Percentiles rank a stretch among this genome's conserved stretches.
Evolutionary conservation across 2,888 invertebrate genomes (phyloP).

Genomic region (Diarsia brunnea): DNA sequence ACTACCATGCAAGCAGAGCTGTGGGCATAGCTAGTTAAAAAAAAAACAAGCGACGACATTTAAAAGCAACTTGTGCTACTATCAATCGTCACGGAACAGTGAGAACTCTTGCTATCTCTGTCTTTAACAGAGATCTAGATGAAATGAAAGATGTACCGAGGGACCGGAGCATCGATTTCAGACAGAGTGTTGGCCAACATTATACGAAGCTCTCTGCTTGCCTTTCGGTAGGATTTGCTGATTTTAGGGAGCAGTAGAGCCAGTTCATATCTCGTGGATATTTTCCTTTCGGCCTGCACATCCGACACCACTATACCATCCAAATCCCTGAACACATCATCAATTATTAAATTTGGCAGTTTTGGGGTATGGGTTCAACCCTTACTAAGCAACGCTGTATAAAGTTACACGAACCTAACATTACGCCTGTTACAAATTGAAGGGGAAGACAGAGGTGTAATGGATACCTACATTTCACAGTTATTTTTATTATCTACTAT

Average conservation of each 20-base stretch:
- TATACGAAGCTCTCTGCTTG: background rate
- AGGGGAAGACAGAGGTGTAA: background rate
- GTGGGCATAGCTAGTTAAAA: background rate
- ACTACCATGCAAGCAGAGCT: slow-evolving; percentile 19
- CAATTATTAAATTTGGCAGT: slow-evolving; percentile 10
- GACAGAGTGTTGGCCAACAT: background rate
- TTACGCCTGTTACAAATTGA: background rate
- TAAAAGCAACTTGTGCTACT: slow-evolving; percentile 6
- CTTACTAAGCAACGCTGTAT: slow-evolving; percentile 38
- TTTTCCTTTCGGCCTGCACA: background rate
- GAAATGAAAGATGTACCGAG: slow-evolving; percentile 43
- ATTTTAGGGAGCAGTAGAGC: slow-evolving; percentile 8
- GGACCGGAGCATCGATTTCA: background rate
- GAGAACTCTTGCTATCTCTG: slow-evolving; percentile 20
- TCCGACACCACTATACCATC: background rate
- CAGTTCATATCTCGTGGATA: slow-evolving; percentile 3
- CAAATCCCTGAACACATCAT: slow-evolving; percentile 26
- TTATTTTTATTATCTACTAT: background rate
- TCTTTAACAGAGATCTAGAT: slow-evolving; percentile 16
- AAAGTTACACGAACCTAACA: background rate
- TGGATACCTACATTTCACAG: background rate
- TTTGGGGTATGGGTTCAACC: background rate
- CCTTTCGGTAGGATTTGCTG: background rate
- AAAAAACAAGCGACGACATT: slow-evolving; percentile 18
- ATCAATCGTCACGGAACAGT: slow-evolving; percentile 23